phyloP scores from a whole-genome alignment of 2,888 invertebrate species.

The Dione juno region DNA sequence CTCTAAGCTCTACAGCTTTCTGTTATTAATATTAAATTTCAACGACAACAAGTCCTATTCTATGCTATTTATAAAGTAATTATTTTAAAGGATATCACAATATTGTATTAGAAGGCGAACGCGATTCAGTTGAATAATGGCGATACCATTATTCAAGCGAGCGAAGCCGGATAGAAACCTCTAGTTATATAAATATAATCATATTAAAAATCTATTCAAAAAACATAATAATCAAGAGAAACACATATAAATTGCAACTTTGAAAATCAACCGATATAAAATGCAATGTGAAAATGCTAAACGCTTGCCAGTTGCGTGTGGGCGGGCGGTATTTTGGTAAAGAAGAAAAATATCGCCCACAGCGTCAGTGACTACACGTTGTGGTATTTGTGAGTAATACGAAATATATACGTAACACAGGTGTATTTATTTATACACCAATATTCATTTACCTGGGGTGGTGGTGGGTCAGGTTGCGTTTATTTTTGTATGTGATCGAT shows the following conservation, averaged over 20 bases:
- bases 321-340: slow-evolving; percentile 70
- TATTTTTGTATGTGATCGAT: background rate
- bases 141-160: too few species aligned
- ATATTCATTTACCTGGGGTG: background rate
- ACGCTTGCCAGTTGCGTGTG: slow-evolving; percentile 56
- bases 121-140: too few species aligned
- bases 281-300: slow-evolving; percentile 42
- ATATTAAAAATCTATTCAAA: too few species aligned
- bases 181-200: too few species aligned
- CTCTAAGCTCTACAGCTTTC: too few species aligned
- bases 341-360: slow-evolving; percentile 66
- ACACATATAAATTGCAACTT: slow-evolving; percentile 11
- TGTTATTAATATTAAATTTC: too few species aligned
- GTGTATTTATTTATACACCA: slow-evolving; percentile 61
- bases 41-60: too few species aligned
- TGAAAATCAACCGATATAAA: slow-evolving; percentile 30
- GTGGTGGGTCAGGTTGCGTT: background rate
- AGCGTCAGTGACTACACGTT: slow-evolving; percentile 58
- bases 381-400: slow-evolving; percentile 68
- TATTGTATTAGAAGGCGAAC: too few species aligned
- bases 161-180: too few species aligned
- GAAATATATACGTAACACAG: slow-evolving; percentile 66
- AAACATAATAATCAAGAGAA: too few species aligned
- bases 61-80: too few species aligned
- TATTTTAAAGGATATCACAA: too few species aligned